Percentiles rank a stretch among this genome's conserved stretches.
phyloP scores from a whole-genome alignment of 2,888 invertebrate species.

The Seira ritae region DNA sequence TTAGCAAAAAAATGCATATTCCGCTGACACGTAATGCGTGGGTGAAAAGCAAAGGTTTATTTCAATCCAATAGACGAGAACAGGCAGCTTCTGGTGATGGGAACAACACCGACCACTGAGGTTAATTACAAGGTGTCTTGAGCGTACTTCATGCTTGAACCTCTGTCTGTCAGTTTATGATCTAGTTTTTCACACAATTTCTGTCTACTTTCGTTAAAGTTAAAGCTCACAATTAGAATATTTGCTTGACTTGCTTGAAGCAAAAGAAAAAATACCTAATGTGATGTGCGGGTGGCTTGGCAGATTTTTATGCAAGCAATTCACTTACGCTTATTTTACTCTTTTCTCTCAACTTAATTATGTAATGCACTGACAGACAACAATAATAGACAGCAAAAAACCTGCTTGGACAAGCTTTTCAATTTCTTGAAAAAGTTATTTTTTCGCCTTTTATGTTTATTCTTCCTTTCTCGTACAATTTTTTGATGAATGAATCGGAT shows the following conservation, averaged over 20 bases:
- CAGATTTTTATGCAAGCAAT: not conserved
- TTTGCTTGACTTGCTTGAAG: constrained; percentile 41
- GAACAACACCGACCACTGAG: constrained; percentile 38
- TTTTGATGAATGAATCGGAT: constrained; percentile 1
- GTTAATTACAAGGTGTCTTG: constrained; percentile 56
- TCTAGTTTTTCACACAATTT: constrained; percentile 61
- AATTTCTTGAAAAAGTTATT: not conserved
- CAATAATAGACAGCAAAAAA: not conserved
- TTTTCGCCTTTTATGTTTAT: constrained; percentile 14
- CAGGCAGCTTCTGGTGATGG: constrained; percentile 17
- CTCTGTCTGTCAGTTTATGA: constrained; percentile 51
- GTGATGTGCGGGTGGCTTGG: constrained; percentile 32
- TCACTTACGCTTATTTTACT: not conserved
- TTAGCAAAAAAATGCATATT: too few relatives aligned
- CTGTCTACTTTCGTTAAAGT: constrained; percentile 29
- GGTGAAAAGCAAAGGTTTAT: too few relatives aligned
- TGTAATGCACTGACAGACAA: constrained; percentile 31
- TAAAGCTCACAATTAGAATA: constrained; percentile 52
- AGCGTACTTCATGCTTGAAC: constrained; percentile 34
- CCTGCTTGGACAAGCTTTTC: constrained; percentile 9
- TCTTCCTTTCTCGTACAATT: not conserved
- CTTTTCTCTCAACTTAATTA: constrained; percentile 24
- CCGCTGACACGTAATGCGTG: too few relatives aligned
- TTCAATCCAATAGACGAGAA: too few relatives aligned
- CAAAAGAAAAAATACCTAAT: not conserved